phyloP scores from a whole-genome alignment of 2,113 vertebrate genomes.

The Promerops cafer region DNA sequence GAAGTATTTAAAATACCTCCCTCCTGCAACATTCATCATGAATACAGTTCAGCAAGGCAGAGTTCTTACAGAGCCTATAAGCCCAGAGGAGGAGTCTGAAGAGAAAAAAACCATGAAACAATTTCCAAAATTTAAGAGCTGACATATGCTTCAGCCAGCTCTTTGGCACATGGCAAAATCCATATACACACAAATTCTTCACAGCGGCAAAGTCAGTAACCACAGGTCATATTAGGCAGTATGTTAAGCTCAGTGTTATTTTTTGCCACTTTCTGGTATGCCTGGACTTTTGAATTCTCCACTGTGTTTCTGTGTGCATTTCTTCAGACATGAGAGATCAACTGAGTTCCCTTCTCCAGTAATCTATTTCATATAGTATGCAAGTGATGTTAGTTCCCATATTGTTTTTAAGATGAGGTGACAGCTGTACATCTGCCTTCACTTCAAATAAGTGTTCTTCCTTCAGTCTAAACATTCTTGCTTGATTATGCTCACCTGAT shows the following conservation, averaged over 20 bases:
- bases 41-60: neutral
- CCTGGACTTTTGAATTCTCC: neutral
- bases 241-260: neutral
- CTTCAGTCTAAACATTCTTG: neutral
- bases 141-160: neutral
- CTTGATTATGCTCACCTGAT: neutral
- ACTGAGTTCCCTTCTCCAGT: neutral
- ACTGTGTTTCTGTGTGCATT: neutral
- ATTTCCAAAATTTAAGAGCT: neutral
- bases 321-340: neutral
- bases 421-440: neutral
- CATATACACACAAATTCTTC: neutral
- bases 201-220: neutral
- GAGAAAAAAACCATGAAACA: neutral
- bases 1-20: neutral
- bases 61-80: neutral
- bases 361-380: neutral
- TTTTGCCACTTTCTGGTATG: neutral
- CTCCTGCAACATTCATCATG: neutral
- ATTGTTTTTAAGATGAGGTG: neutral
- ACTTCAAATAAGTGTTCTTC: neutral
- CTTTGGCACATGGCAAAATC: neutral
- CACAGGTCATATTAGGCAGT: neutral
- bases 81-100: neutral
- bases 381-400: neutral